Conservation (phyloP, 2,113 vertebrate species). For the Scophthalmus maximus region DNA sequence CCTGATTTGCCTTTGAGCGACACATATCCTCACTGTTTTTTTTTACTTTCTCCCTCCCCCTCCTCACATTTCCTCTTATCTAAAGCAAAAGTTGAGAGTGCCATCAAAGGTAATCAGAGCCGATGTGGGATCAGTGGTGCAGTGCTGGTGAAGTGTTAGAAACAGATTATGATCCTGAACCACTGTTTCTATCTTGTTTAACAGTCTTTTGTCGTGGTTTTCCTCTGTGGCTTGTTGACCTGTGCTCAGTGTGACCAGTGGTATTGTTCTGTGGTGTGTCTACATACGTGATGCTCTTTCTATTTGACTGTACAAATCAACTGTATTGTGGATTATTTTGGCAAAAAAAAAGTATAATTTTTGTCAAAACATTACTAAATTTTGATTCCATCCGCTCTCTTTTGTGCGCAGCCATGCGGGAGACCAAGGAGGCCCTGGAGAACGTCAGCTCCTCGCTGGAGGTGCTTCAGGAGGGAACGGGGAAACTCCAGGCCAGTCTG, state of each 20-base stretch:
- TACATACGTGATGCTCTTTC: background rate
- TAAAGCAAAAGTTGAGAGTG: slow-evolving; percentile 89
- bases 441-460: slow-evolving; percentile 84
- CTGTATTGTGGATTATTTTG: too few species aligned
- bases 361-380: too few species aligned
- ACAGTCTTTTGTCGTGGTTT: slow-evolving; percentile 26
- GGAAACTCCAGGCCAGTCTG: slow-evolving; percentile 82
- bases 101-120: slow-evolving; percentile 86
- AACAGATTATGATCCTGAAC: slow-evolving; percentile 12
- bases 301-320: background rate
- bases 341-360: too few species aligned
- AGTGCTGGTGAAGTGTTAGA: slow-evolving; percentile 40
- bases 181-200: slow-evolving; percentile 3
- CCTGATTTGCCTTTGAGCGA: too few species aligned
- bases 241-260: slow-evolving; percentile 30
- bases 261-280: slow-evolving; percentile 8
- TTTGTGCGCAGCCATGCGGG: slow-evolving; percentile 85
- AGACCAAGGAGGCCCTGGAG: slow-evolving; percentile 88
- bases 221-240: slow-evolving; percentile 22
- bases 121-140: slow-evolving; percentile 57
- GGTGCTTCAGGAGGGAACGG: slow-evolving; percentile 83
- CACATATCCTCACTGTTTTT: background rate
- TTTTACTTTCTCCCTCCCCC: slow-evolving; percentile 13
- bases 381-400: too few species aligned
- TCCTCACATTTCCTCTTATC: slow-evolving; percentile 70